phyloP scores from a whole-genome alignment of 2,113 vertebrate species.

The Crotalus horridus region DNA sequence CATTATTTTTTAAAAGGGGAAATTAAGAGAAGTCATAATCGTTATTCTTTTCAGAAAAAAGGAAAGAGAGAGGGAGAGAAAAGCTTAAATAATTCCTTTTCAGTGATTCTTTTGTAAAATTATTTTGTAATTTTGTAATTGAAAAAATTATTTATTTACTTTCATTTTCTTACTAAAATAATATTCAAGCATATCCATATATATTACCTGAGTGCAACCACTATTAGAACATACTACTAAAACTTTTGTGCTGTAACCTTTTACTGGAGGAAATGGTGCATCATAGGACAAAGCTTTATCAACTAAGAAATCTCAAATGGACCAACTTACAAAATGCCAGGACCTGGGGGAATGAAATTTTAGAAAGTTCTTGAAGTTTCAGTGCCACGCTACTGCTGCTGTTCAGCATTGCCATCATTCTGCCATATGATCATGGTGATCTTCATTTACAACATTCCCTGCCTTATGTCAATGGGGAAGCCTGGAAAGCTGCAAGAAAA shows the following conservation, averaged over 20 bases:
- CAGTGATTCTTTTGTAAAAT: background rate
- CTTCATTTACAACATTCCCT: background rate
- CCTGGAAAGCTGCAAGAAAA: background rate
- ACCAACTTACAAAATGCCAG: background rate
- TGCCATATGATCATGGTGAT: background rate
- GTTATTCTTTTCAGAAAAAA: background rate
- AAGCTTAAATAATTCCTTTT: background rate
- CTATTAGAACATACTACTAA: background rate
- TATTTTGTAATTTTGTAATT: background rate
- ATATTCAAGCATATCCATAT: background rate
- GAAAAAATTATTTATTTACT: background rate
- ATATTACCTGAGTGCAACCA: background rate
- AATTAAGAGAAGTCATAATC: background rate
- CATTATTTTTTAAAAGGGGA: background rate
- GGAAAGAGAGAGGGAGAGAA: background rate
- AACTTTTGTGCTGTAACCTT: background rate
- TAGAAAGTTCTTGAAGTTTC: background rate
- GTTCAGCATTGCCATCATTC: background rate
- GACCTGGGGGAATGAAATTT: background rate
- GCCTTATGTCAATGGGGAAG: background rate
- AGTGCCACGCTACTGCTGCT: background rate
- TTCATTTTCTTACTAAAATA: background rate
- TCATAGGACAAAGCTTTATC: background rate
- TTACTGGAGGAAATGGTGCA: background rate
- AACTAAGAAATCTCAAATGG: background rate